Evolutionary conservation across 30 jellyfish, hydroid and myxozoan species (phyloP).

Genomic region (Hydractinia symbiolongicarpus): DNA sequence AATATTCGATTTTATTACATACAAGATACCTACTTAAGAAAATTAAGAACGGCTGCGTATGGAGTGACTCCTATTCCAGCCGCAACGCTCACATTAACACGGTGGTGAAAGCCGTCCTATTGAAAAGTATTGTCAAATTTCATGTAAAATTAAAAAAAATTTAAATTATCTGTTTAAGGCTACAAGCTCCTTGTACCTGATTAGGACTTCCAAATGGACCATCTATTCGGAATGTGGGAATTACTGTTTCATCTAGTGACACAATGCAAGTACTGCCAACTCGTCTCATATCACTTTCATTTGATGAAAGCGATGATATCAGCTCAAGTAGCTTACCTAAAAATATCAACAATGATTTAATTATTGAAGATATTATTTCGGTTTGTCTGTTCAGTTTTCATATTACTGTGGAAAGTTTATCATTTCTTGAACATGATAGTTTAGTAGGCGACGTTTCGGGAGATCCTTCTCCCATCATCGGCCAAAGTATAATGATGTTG

Average conservation of each 20-base stretch:
- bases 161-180: too few species aligned
- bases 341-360: too few species aligned
- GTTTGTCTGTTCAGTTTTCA: too few species aligned
- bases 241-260: not conserved
- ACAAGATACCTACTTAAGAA: conserved; percentile 37
- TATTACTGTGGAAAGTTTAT: too few species aligned
- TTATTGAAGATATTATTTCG: too few species aligned
- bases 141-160: too few species aligned
- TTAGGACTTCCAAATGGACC: conserved; percentile 90
- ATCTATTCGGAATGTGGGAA: conserved; percentile 34
- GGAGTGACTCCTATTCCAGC: conserved; percentile 92
- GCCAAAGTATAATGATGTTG: too few species aligned
- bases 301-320: not conserved
- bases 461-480: too few species aligned
- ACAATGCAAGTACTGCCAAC: conserved; percentile 45
- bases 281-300: conserved; percentile 1
- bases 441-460: too few species aligned
- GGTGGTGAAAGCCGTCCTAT: conserved; percentile 60
- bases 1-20: not conserved
- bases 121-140: too few species aligned
- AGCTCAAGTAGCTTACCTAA: too few species aligned
- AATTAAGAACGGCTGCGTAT: conserved; percentile 60
- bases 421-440: too few species aligned
- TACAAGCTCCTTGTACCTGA: conserved; percentile 29
- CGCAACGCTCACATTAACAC: conserved; percentile 50